Evolutionary conservation across 2,797 vertebrate genomes (phyloP).

Genomic region (Ataeniobius toweri): DNA sequence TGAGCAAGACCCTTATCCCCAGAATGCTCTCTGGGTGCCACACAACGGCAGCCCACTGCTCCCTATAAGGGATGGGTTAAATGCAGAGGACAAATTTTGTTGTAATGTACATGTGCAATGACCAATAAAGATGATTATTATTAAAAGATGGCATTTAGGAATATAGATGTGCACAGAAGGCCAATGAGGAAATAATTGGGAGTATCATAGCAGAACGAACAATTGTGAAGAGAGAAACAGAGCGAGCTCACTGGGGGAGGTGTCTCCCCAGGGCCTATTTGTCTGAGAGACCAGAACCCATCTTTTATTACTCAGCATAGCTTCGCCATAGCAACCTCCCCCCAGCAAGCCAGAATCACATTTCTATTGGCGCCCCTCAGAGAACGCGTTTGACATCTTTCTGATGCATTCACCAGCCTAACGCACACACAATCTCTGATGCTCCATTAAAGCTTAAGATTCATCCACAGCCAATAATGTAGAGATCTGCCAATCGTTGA

Average conservation of each 20-base stretch:
- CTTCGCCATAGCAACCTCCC: slow-evolving; percentile 87
- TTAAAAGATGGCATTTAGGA: background rate
- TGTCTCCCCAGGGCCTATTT: slow-evolving; percentile 60
- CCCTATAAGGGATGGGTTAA: too few species aligned
- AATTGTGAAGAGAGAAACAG: slow-evolving; percentile 22
- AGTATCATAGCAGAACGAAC: slow-evolving; percentile 18
- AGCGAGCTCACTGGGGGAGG: slow-evolving; percentile 47
- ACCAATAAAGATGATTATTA: too few species aligned
- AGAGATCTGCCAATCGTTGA: slow-evolving; percentile 5
- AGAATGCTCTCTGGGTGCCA: too few species aligned
- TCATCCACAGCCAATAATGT: background rate
- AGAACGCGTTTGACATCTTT: slow-evolving; percentile 84
- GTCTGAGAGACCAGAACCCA: slow-evolving; percentile 63
- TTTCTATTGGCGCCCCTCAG: slow-evolving; percentile 78
- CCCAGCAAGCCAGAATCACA: slow-evolving; percentile 80
- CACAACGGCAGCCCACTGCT: too few species aligned
- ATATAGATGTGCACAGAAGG: slow-evolving; percentile 5
- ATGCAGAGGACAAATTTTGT: too few species aligned
- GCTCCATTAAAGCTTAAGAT: slow-evolving; percentile 7
- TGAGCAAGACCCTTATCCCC: too few species aligned
- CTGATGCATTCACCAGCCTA: slow-evolving; percentile 65
- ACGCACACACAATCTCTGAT: slow-evolving; percentile 18
- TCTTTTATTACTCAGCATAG: slow-evolving; percentile 77
- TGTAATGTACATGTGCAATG: too few species aligned
- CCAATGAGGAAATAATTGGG: slow-evolving; percentile 28